These are phyloP conservation scores for Drosophila neutralis DNA, from an alignment of 2,888 invertebrate species.

Conservation along the genomic window DNA sequence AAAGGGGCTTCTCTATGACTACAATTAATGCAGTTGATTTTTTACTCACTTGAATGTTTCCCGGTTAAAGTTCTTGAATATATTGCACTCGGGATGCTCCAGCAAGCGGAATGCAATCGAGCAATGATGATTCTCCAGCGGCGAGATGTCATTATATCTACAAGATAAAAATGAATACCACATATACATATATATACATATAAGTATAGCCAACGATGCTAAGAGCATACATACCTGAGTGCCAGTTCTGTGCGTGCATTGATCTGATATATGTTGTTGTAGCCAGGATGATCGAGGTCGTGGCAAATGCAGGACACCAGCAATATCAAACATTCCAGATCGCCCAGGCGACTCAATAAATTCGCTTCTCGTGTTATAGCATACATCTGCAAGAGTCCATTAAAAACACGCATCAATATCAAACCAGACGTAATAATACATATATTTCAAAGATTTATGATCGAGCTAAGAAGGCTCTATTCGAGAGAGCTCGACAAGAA, in stretches of 20 bases:
- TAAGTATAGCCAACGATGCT: neutral
- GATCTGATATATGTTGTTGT: constrained; percentile 92
- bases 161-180: neutral
- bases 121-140: constrained; percentile 94
- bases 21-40: neutral
- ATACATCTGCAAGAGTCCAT: constrained; percentile 88
- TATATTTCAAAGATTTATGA: neutral
- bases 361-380: constrained; percentile 91
- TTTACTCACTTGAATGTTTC: constrained; percentile 86
- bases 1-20: neutral
- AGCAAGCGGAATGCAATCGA: constrained; percentile 93
- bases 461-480: neutral
- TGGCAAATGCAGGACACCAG: constrained; percentile 93
- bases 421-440: neutral
- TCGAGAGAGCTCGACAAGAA: neutral
- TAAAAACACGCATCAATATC: neutral
- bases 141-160: constrained; percentile 93
- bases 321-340: constrained; percentile 90
- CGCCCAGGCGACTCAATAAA: constrained; percentile 89
- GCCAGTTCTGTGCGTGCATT: constrained; percentile 93
- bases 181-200: neutral
- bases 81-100: constrained; percentile 92
- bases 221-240: constrained; percentile 85
- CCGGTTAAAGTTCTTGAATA: constrained; percentile 89
- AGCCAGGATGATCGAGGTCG: constrained; percentile 91